phyloP scores from a whole-genome alignment of 2,113 vertebrate genomes.

The Sminthopsis crassicaudata region DNA sequence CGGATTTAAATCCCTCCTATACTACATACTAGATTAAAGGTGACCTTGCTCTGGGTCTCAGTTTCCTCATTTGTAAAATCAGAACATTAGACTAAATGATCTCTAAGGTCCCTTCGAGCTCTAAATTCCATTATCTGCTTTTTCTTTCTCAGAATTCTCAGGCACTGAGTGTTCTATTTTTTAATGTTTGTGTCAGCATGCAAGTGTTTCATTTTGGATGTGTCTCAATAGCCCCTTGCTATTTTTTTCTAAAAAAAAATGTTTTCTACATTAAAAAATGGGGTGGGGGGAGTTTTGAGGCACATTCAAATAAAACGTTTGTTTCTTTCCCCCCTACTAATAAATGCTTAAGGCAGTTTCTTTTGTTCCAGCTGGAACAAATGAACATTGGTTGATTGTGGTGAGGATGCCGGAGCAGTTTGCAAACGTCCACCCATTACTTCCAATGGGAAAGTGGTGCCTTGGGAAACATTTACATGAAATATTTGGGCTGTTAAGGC shows the following conservation, averaged over 20 bases:
- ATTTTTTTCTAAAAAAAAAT: background rate
- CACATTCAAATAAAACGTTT: background rate
- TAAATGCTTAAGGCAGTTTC: background rate
- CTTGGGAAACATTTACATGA: background rate
- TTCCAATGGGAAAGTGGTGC: conserved; percentile 7
- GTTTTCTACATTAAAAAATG: conserved; percentile 26
- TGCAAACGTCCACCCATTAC: conserved; percentile 43
- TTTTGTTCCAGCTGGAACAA: background rate
- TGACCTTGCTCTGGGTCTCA: background rate
- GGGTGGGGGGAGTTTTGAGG: background rate
- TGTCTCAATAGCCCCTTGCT: background rate
- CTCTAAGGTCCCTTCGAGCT: background rate
- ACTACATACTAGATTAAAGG: background rate
- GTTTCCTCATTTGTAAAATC: background rate
- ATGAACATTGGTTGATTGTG: background rate
- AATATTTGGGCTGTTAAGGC: background rate
- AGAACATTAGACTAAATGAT: background rate
- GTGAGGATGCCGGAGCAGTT: background rate
- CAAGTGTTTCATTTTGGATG: background rate
- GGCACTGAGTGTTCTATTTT: background rate
- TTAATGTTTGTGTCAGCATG: conserved; percentile 39
- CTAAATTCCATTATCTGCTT: background rate
- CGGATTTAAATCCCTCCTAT: background rate
- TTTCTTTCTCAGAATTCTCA: conserved; percentile 6
- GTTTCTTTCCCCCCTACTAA: background rate